Evolutionary conservation across 2,888 invertebrate species (phyloP).

Genomic region (Cordylochernes scorpioides): DNA sequence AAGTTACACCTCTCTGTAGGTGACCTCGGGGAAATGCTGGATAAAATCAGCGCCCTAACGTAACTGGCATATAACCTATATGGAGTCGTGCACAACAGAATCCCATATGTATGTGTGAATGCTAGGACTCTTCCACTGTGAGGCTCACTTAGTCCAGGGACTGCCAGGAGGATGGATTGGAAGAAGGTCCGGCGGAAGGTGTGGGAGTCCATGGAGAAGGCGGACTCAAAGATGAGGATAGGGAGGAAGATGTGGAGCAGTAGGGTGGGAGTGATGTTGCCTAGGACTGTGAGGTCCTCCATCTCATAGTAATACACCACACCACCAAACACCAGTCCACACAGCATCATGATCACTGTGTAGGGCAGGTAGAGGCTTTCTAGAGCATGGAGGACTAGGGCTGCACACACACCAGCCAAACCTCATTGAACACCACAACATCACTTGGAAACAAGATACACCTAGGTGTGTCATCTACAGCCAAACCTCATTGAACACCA

Average conservation of each 20-base stretch:
- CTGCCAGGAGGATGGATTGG: conserved; percentile 20
- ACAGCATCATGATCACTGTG: conserved; percentile 22
- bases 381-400: conserved; percentile 4
- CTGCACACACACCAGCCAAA: too few species aligned
- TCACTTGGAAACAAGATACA: too few species aligned
- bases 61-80: too few species aligned
- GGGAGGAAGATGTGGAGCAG: conserved; percentile 23
- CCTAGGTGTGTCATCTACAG: too few species aligned
- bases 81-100: too few species aligned
- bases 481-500: too few species aligned
- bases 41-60: too few species aligned
- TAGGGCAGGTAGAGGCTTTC: conserved; percentile 19
- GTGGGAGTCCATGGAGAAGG: conserved; percentile 23
- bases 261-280: conserved; percentile 20
- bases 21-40: too few species aligned
- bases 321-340: conserved; percentile 20
- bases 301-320: conserved; percentile 5
- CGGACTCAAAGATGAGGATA: conserved; percentile 24
- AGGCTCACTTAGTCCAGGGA: conserved; percentile 20
- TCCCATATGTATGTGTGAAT: too few species aligned
- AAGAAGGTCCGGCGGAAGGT: conserved; percentile 20
- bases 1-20: too few species aligned
- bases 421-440: too few species aligned
- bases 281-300: conserved; percentile 15
- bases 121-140: too few species aligned